Evolutionary conservation across 2,888 invertebrate species (phyloP).

Genomic region (Drosophila austrosaltans): DNA sequence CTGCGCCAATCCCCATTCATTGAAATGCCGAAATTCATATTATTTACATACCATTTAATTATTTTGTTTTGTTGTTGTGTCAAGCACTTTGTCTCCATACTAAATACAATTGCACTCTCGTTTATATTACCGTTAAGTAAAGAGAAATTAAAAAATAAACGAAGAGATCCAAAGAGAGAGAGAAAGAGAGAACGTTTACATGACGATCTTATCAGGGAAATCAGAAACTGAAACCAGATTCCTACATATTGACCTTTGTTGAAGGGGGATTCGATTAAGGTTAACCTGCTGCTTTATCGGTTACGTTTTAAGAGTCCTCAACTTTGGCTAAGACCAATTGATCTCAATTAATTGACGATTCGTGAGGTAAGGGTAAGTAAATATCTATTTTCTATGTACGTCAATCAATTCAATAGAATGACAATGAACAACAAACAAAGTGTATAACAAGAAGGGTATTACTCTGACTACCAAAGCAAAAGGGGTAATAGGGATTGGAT

Average conservation of each 20-base stretch:
- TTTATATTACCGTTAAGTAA: background rate
- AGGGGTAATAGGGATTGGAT: no score
- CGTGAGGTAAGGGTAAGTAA: slow-evolving; percentile 10
- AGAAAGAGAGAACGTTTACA: background rate
- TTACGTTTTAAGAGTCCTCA: slow-evolving; percentile 57
- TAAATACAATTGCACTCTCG: background rate
- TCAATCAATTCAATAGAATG: slow-evolving; percentile 27
- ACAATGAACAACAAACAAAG: slow-evolving; percentile 9
- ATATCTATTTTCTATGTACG: slow-evolving; percentile 20
- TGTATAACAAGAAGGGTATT: slow-evolving; percentile 25
- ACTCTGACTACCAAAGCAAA: no score
- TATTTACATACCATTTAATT: slow-evolving; percentile 40
- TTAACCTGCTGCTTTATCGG: slow-evolving; percentile 60
- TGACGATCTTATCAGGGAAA: slow-evolving; percentile 14
- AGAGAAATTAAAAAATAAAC: background rate
- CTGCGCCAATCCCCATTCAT: slow-evolving; percentile 12
- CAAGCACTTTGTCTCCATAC: background rate
- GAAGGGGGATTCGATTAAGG: slow-evolving; percentile 53
- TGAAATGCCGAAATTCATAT: slow-evolving; percentile 29
- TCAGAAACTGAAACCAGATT: slow-evolving; percentile 55
- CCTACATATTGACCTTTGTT: slow-evolving; percentile 55
- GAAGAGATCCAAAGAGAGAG: background rate
- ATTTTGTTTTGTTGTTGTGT: slow-evolving; percentile 31
- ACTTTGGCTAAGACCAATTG: slow-evolving; percentile 54
- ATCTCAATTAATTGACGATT: slow-evolving; percentile 44